These are phyloP conservation scores for Elephas maximus DNA, from an alignment of 2,113 vertebrate species.

Conservation along the genomic window DNA sequence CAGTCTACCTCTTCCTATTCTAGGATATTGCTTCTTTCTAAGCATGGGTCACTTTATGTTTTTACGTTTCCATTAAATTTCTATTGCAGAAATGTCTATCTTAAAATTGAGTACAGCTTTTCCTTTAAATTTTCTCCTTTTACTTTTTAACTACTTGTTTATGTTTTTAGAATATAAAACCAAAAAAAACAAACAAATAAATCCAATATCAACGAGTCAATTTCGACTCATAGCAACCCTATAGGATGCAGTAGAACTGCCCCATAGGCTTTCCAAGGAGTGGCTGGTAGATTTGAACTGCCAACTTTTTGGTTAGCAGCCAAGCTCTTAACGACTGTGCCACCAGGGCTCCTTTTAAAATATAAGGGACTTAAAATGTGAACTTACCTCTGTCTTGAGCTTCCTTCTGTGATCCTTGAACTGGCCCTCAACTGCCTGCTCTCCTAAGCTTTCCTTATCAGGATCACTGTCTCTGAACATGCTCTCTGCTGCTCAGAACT, in stretches of 20 bases:
- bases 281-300: no score
- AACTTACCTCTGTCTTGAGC: neutral
- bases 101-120: neutral
- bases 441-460: neutral
- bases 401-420: neutral
- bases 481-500: neutral
- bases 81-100: neutral
- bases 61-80: slow-evolving; percentile 20
- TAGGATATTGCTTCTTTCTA: slow-evolving; percentile 13
- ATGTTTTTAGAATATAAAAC: neutral
- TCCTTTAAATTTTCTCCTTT: neutral
- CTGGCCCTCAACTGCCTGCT: neutral
- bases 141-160: neutral
- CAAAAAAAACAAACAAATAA: no score
- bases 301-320: no score
- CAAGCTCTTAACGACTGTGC: no score
- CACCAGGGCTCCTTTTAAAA: neutral
- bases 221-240: no score
- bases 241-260: no score
- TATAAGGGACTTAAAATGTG: neutral
- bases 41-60: neutral
- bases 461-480: neutral
- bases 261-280: no score
- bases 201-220: no score
- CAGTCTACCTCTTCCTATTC: neutral